These are phyloP conservation scores for Troglohyphantes excavatus DNA, from an alignment of 2,888 invertebrate genomes.

Conservation along the genomic window DNA sequence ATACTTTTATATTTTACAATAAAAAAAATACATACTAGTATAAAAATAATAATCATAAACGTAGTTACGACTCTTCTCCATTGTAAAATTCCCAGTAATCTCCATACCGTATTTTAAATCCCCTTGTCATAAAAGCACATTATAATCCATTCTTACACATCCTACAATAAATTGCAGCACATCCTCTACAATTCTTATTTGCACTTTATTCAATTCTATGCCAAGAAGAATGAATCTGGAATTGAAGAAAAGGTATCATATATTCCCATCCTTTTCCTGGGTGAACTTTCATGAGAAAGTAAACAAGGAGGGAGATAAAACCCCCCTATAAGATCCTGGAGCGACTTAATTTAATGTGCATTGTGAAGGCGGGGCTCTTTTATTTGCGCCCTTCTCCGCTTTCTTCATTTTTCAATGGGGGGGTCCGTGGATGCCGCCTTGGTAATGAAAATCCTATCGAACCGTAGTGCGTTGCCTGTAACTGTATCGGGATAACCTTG, in stretches of 20 bases:
- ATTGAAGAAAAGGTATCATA: neutral
- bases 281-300: neutral
- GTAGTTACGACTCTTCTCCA: too few relatives aligned
- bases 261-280: too few relatives aligned
- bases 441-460: constrained; percentile 9
- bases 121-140: too few relatives aligned
- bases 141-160: too few relatives aligned
- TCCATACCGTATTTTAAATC: too few relatives aligned
- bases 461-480: neutral
- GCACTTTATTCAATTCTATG: neutral
- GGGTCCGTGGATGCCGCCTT: neutral
- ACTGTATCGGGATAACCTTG: neutral
- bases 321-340: neutral
- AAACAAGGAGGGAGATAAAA: neutral
- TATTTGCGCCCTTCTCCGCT: neutral
- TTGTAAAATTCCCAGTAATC: too few relatives aligned
- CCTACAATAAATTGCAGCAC: too few relatives aligned
- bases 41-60: too few relatives aligned
- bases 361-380: neutral
- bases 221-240: neutral
- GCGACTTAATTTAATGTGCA: constrained; percentile 17
- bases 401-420: too few relatives aligned
- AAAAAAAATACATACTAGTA: too few relatives aligned
- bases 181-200: too few relatives aligned
- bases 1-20: too few relatives aligned